A percentile compares a stretch with the other conserved stretches of the same genome.
Evolutionary conservation across 2,113 vertebrate species (phyloP).

Genomic region (Mus spicilegus): DNA sequence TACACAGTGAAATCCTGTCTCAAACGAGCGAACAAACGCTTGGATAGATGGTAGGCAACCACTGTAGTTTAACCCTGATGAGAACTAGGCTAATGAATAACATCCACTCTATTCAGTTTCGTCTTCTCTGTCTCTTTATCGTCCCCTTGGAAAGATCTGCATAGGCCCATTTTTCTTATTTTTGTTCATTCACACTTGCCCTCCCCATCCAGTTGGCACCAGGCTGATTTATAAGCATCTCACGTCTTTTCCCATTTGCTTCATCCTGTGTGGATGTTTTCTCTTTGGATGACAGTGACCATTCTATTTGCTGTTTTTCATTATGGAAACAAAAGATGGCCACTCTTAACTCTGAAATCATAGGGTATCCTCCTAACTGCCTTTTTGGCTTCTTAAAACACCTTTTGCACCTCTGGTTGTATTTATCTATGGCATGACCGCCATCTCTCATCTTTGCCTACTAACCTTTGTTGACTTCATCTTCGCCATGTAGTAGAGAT

Average conservation of each 20-base stretch:
- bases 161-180: neutral
- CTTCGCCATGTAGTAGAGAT: neutral
- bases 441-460: neutral
- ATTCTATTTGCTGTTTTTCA: neutral
- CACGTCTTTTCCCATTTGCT: neutral
- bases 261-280: neutral
- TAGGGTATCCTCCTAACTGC: too few relatives aligned
- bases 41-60: too few relatives aligned
- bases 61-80: neutral
- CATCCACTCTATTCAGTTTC: neutral
- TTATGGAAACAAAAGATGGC: neutral
- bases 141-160: neutral
- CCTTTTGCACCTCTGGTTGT: neutral
- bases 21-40: neutral
- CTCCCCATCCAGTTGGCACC: neutral
- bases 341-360: too few relatives aligned
- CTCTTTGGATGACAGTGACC: neutral
- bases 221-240: neutral
- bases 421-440: neutral
- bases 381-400: neutral
- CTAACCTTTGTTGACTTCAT: neutral
- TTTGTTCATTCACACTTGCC: neutral
- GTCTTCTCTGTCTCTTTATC: neutral
- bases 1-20: neutral
- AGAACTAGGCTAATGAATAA: neutral